These are phyloP conservation scores for Nasonia oneida DNA, from an alignment of 2,888 invertebrate species.

Conservation along the genomic window DNA sequence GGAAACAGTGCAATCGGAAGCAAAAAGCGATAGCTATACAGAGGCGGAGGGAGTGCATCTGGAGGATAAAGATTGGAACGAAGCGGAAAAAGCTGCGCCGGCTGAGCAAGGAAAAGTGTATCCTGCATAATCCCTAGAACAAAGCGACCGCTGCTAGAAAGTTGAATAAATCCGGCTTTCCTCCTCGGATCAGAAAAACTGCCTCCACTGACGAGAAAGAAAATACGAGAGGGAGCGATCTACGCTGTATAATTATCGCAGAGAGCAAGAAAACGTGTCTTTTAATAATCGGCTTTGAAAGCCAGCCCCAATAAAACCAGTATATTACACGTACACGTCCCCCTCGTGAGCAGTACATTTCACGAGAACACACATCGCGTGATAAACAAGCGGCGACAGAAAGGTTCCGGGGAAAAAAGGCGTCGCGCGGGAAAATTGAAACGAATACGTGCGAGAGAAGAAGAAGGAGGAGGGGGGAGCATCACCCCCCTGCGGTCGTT, in stretches of 20 bases:
- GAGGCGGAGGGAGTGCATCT: background rate
- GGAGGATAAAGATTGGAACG: slow-evolving; percentile 15
- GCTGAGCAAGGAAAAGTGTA: background rate
- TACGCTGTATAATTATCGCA: background rate
- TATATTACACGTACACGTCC: background rate
- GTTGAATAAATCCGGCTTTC: background rate
- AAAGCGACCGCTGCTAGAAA: background rate
- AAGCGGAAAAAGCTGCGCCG: background rate
- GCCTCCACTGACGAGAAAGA: background rate
- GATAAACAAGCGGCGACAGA: slow-evolving; percentile 13
- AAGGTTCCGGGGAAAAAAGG: background rate
- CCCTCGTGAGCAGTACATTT: background rate
- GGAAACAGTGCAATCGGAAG: background rate
- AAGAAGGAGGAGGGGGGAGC: background rate
- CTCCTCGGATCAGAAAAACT: background rate
- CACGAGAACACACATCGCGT: background rate
- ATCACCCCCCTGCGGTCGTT: slow-evolving; percentile 6
- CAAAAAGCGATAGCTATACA: background rate
- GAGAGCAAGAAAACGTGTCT: background rate
- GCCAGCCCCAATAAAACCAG: background rate
- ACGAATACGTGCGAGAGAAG: background rate
- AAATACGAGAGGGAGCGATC: background rate
- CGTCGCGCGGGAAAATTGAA: background rate
- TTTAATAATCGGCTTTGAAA: background rate
- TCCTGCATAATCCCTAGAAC: background rate